A percentile compares a stretch with the other conserved stretches of the same genome.
These are phyloP conservation scores for Hydractinia echinata DNA, from an alignment of 30 jellyfish, hydroid and myxozoan species.

Conservation along the genomic window DNA sequence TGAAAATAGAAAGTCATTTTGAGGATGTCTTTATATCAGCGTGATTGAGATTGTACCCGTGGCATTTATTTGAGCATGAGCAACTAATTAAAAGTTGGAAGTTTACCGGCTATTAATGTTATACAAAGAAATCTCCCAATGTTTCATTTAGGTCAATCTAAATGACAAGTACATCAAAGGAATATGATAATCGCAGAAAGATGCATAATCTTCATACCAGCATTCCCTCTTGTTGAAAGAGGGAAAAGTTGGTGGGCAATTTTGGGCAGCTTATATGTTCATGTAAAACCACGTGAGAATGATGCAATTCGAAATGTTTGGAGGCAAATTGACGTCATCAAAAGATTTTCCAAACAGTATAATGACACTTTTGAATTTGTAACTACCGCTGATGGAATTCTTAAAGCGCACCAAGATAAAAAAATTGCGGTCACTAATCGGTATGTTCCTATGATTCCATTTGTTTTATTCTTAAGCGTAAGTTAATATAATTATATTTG, in stretches of 20 bases:
- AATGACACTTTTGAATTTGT: not conserved
- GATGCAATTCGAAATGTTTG: not conserved
- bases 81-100: too few relatives aligned
- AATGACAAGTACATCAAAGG: slow-evolving; percentile 3
- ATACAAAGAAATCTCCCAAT: not conserved
- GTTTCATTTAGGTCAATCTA: not conserved
- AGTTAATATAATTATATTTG: too few relatives aligned
- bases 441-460: not conserved
- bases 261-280: slow-evolving; percentile 15
- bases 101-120: too few relatives aligned
- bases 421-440: slow-evolving; percentile 23
- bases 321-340: slow-evolving; percentile 25
- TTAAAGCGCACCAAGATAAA: not conserved
- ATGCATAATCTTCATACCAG: not conserved
- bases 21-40: too few relatives aligned
- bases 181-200: not conserved
- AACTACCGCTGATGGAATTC: slow-evolving; percentile 15
- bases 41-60: too few relatives aligned
- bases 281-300: slow-evolving; percentile 14
- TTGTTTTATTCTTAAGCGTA: not conserved
- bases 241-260: slow-evolving; percentile 33
- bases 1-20: too few relatives aligned
- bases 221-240: not conserved
- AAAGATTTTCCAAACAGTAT: not conserved
- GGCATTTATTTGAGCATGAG: too few relatives aligned